Evolutionary conservation across 2,888 invertebrate genomes (phyloP).

Genomic region (Mayetiola destructor): DNA sequence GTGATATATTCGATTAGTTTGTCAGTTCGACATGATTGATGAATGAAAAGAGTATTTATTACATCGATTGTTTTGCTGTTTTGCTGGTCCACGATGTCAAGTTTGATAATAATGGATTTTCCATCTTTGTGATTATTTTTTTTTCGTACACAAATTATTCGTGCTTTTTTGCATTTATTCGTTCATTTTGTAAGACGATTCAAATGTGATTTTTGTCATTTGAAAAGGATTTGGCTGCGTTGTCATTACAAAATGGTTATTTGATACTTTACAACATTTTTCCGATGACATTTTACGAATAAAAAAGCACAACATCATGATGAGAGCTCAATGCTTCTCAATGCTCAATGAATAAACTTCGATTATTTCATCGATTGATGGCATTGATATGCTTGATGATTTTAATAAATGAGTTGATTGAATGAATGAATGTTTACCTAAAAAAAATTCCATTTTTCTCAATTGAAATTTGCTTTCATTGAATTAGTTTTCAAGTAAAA

Average conservation of each 20-base stretch:
- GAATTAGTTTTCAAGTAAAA: too few relatives aligned
- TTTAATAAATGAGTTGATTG: too few relatives aligned
- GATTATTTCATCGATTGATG: too few relatives aligned
- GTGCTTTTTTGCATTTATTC: neutral
- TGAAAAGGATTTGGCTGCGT: too few relatives aligned
- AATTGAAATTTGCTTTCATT: too few relatives aligned
- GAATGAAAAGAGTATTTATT: neutral
- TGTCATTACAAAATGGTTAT: too few relatives aligned
- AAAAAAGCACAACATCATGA: too few relatives aligned
- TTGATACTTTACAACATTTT: neutral
- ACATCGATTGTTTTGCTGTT: neutral
- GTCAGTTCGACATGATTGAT: neutral
- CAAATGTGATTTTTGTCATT: neutral
- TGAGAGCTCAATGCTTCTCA: too few relatives aligned
- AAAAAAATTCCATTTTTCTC: too few relatives aligned
- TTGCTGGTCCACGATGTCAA: neutral
- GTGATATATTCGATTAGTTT: constrained; percentile 9
- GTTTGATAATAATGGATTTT: constrained; percentile 1
- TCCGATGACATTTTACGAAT: constrained; percentile 6
- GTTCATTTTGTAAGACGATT: neutral
- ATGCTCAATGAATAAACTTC: too few relatives aligned
- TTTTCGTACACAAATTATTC: neutral
- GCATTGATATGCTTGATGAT: too few relatives aligned
- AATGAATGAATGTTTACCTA: too few relatives aligned
- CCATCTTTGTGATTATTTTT: neutral